Base-by-base conservation (phyloP, 2,888 invertebrate species). In the Drosophila prolongata region DNA sequence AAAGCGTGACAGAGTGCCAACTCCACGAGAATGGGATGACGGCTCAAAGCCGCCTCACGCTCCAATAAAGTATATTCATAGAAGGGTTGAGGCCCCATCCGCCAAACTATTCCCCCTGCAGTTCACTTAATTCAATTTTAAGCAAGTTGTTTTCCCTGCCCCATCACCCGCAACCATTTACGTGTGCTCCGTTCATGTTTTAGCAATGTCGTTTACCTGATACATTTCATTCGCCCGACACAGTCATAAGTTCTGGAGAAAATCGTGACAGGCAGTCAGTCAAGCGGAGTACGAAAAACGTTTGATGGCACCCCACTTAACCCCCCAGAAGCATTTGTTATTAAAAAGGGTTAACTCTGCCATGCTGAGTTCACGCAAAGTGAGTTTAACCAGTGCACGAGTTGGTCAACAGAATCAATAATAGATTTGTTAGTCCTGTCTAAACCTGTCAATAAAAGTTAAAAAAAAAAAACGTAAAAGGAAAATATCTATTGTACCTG, bases 81-180 rank as follows among this genome's bases (percentile, higher is more conserved):
- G 53, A 43, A 24, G 44, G 14, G 10, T 35, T 49, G 10, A 44
- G 6, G 16, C 14, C 14, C 8, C 40, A 3, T 3, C 14, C 8
- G 8, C 34, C 47, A 8, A 46, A 49, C 40, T 42, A 64, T 61
- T 65, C 60, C 13, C 4, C 13, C 27, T 2, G 35, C 40, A 56
- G 60, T 53, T 58, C 53, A 61, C 66, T 65, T 69, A 61, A 84
- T 87, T 71, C 44, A 80, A 87, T 67, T 76, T 78, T 73, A 69
- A 84, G 56, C 38, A 37, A 27, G 4, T 24, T 14, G 34, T 24
- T 59, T 34, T 53, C n/a, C 9, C 43, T 37, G 16, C 35, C 56
- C 27, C 30, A 35, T 49, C 42, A 49, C 27, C 34, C 19, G 10
- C 10, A 10, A 24, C 3, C 40, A 54, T 14, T 52, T 38, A 24